phyloP scores from a whole-genome alignment of 2,113 vertebrate genomes.

The Misgurnus anguillicaudatus region DNA sequence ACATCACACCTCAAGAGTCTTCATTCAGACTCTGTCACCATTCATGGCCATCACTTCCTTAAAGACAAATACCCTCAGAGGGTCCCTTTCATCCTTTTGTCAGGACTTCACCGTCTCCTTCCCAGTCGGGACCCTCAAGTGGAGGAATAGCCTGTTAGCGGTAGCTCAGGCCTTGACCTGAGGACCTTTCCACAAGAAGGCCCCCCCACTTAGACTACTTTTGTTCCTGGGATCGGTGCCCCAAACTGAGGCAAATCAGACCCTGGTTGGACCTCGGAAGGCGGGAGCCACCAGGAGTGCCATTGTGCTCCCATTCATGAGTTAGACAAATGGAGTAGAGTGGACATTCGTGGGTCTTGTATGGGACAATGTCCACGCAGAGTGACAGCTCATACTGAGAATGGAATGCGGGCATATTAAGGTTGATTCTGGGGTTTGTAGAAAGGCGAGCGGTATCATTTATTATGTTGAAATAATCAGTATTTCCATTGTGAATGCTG shows the following conservation, averaged over 20 bases:
- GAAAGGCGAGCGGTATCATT: conserved; percentile 56
- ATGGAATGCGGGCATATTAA: conserved; percentile 76
- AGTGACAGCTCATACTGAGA: conserved; percentile 81
- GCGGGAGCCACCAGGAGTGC: conserved; percentile 75
- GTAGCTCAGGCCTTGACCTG: conserved; percentile 70
- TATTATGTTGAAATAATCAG: neutral
- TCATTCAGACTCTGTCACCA: conserved; percentile 81
- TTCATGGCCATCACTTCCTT: conserved; percentile 85
- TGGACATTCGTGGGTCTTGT: conserved; percentile 76
- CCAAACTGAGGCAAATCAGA: conserved; percentile 79
- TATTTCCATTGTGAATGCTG: neutral
- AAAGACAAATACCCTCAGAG: conserved; percentile 82
- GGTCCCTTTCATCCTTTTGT: conserved; percentile 87
- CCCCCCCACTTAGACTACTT: conserved; percentile 53
- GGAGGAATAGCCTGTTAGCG: conserved; percentile 72
- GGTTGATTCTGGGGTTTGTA: conserved; percentile 69
- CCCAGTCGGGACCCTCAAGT: conserved; percentile 74
- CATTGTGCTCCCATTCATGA: conserved; percentile 83
- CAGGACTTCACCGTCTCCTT: conserved; percentile 73
- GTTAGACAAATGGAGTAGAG: conserved; percentile 77
- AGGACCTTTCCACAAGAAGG: conserved; percentile 68
- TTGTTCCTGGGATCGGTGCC: conserved; percentile 76
- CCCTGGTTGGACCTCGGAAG: conserved; percentile 70
- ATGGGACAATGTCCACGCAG: conserved; percentile 76
- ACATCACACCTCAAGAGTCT: conserved; percentile 78